Conservation (phyloP, 2,113 vertebrate genomes). For the Numida meleagris region DNA sequence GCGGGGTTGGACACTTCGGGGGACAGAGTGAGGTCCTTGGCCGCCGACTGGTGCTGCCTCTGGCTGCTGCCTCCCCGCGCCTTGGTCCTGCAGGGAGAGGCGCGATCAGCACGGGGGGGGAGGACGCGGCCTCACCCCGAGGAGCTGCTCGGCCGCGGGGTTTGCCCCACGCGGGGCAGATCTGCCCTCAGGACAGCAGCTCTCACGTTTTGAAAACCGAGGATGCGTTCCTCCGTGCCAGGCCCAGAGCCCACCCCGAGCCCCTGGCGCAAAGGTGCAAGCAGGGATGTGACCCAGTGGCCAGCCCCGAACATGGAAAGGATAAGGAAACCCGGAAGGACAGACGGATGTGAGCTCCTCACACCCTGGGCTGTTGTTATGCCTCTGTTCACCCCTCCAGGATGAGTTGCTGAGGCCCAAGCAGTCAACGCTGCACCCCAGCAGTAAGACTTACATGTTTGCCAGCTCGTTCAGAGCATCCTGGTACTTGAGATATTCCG, state of each 20-base stretch:
- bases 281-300: no score
- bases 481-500: constrained; percentile 88
- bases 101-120: background rate
- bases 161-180: rapidly evolving
- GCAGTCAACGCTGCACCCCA: rapidly evolving
- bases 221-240: background rate
- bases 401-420: rapidly evolving
- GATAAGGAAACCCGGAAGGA: background rate
- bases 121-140: rapidly evolving
- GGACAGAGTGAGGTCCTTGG: constrained; percentile 88
- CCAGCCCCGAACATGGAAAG: background rate
- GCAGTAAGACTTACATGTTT: constrained; percentile 81
- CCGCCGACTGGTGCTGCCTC: constrained; percentile 89
- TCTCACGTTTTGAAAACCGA: background rate
- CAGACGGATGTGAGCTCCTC: rapidly evolving
- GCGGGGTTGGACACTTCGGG: constrained; percentile 72
- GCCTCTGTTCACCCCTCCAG: background rate
- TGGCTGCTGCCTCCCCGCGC: constrained; percentile 75
- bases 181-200: rapidly evolving
- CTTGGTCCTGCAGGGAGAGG: constrained; percentile 66
- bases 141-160: rapidly evolving
- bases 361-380: background rate
- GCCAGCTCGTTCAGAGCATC: constrained; percentile 88
- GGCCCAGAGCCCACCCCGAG: rapidly evolving
- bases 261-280: background rate